Conservation (phyloP, 2,888 invertebrate species). For the Eupeodes luniger region DNA sequence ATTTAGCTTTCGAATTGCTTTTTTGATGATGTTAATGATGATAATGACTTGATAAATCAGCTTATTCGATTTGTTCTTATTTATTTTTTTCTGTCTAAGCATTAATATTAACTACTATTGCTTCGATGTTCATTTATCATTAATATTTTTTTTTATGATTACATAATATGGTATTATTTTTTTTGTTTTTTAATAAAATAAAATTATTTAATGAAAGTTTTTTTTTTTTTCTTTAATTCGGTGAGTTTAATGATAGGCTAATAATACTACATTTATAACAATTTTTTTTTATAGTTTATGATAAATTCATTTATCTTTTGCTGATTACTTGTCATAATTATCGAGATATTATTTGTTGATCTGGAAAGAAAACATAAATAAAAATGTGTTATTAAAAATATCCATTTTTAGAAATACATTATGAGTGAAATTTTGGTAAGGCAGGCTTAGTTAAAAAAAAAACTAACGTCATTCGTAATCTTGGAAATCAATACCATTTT, state of each 20-base stretch:
- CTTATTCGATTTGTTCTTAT: constrained; percentile 28
- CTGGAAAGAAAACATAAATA: constrained; percentile 33
- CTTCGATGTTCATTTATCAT: constrained; percentile 67
- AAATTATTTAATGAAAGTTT: constrained; percentile 47
- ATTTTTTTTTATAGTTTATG: constrained; percentile 12
- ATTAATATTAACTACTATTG: constrained; percentile 74
- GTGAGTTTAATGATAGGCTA: constrained; percentile 71
- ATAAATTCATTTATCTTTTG: constrained; percentile 42
- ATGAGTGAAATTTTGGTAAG: no score
- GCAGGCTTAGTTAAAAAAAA: no score
- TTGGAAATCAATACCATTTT: no score
- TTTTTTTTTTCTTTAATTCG: constrained; percentile 58
- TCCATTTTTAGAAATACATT: no score
- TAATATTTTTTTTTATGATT: constrained; percentile 37
- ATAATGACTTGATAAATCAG: constrained; percentile 32
- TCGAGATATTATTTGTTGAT: constrained; percentile 20
- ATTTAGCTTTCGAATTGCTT: constrained; percentile 49
- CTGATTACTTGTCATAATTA: constrained; percentile 19
- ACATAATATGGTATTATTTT: constrained; percentile 47
- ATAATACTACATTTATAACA: constrained; percentile 56
- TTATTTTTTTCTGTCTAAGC: constrained; percentile 24
- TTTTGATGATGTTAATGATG: constrained; percentile 41
- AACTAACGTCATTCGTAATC: no score
- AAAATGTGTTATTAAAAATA: no score
- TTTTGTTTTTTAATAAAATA: constrained; percentile 68